Conservation (phyloP, 1,140 invertebrate genomes). For the Cheumatopsyche charites region DNA sequence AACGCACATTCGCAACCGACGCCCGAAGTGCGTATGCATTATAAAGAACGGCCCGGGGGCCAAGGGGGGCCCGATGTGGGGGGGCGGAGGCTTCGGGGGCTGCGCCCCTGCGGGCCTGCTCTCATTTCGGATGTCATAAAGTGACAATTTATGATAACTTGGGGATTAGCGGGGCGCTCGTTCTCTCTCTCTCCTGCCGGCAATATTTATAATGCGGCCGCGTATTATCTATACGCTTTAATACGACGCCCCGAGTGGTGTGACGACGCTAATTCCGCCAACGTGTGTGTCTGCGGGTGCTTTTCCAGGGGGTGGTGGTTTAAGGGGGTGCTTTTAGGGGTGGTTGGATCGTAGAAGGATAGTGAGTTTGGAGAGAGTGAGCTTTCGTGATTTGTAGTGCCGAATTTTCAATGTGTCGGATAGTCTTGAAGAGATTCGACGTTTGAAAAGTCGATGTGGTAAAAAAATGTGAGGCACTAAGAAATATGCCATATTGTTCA, state of each 20-base stretch:
- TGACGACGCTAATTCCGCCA: slow-evolving; percentile 39
- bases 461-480: too few species aligned
- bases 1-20: slow-evolving; percentile 2
- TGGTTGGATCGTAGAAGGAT: too few species aligned
- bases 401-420: too few species aligned
- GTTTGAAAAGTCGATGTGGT: too few species aligned
- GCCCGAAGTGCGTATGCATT: neutral
- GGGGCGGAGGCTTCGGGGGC: slow-evolving; percentile 6
- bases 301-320: neutral
- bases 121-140: slow-evolving; percentile 50
- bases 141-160: slow-evolving; percentile 51
- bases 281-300: too few species aligned
- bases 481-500: too few species aligned
- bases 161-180: slow-evolving; percentile 46
- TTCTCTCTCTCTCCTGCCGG: slow-evolving; percentile 41
- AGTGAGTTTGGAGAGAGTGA: too few species aligned
- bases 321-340: too few species aligned
- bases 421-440: too few species aligned
- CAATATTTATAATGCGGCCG: slow-evolving; percentile 48
- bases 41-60: neutral
- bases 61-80: neutral
- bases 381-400: too few species aligned
- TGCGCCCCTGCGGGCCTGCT: slow-evolving; percentile 44
- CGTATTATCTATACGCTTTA: slow-evolving; percentile 48
- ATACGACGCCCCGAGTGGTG: slow-evolving; percentile 40